phyloP scores from a whole-genome alignment of 2,113 vertebrate species.

The Paraplagusia blochii region DNA sequence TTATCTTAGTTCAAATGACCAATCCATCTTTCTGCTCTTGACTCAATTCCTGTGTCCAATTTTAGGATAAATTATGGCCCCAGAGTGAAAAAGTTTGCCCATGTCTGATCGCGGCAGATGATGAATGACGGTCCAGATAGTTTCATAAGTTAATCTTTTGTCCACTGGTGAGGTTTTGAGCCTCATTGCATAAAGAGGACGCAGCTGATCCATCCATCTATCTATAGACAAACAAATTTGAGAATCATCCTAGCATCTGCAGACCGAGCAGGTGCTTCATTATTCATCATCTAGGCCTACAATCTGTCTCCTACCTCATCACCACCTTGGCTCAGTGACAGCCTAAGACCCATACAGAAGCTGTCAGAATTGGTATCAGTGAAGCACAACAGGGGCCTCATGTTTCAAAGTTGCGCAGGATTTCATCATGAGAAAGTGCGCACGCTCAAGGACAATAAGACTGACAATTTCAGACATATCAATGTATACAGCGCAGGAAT shows the following conservation, averaged over 20 bases:
- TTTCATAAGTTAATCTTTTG: background rate
- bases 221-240: background rate
- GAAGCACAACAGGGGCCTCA: conserved; percentile 12
- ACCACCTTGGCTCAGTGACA: conserved; percentile 33
- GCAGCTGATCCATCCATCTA: background rate
- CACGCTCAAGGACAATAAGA: too few relatives aligned
- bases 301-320: conserved; percentile 46
- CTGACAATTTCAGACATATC: too few relatives aligned
- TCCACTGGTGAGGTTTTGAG: background rate
- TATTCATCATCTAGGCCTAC: conserved; percentile 38
- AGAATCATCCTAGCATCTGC: background rate
- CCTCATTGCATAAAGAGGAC: too few relatives aligned
- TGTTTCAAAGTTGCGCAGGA: too few relatives aligned
- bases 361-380: conserved; percentile 41
- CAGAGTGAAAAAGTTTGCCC: too few relatives aligned
- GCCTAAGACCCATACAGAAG: conserved; percentile 24
- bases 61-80: too few relatives aligned
- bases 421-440: too few relatives aligned
- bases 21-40: too few relatives aligned
- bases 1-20: too few relatives aligned
- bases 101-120: too few relatives aligned
- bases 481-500: too few relatives aligned
- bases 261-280: conserved; percentile 43
- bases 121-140: background rate
- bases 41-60: too few relatives aligned